Evolutionary conservation across 2,888 invertebrate species (phyloP).

Genomic region (Ornithoptera priamus): DNA sequence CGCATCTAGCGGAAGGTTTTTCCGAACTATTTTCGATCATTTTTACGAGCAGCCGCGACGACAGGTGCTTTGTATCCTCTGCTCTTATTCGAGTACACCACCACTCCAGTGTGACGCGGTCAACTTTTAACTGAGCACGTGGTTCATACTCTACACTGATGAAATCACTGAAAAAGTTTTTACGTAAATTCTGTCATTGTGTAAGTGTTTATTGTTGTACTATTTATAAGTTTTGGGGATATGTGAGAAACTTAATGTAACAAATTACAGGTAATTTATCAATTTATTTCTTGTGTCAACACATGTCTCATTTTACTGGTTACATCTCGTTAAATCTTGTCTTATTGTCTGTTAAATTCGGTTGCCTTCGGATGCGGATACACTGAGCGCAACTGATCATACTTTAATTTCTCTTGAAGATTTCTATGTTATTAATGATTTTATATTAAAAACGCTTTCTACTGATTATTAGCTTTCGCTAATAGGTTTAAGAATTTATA

Average conservation of each 20-base stretch:
- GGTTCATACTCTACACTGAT: conserved; percentile 38
- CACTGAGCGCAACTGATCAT: conserved; percentile 13
- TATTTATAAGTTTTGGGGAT: not conserved
- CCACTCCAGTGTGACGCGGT: conserved; percentile 32
- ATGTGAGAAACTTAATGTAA: not conserved
- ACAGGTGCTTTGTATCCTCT: conserved; percentile 37
- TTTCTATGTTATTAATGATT: not conserved
- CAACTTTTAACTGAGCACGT: conserved; percentile 35
- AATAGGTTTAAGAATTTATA: too few relatives aligned
- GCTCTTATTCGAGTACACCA: conserved; percentile 42
- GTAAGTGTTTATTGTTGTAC: conserved; percentile 41
- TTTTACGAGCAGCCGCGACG: conserved; percentile 36
- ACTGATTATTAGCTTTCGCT: too few relatives aligned
- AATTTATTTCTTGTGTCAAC: conserved; percentile 20
- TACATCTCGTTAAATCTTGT: conserved; percentile 49
- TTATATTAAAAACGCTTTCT: too few relatives aligned
- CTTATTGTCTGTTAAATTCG: conserved; percentile 64
- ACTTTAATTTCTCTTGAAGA: not conserved
- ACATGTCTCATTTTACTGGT: conserved; percentile 44
- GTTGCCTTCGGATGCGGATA: conserved; percentile 43
- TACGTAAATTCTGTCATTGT: conserved; percentile 46
- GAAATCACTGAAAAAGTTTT: conserved; percentile 52
- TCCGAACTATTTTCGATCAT: conserved; percentile 47
- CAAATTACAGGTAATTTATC: not conserved
- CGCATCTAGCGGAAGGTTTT: conserved; percentile 50